A percentile compares a stretch with the other conserved stretches of the same genome.
phyloP scores from a whole-genome alignment of 1,140 invertebrate species.

The Cecropterus lyciades region DNA sequence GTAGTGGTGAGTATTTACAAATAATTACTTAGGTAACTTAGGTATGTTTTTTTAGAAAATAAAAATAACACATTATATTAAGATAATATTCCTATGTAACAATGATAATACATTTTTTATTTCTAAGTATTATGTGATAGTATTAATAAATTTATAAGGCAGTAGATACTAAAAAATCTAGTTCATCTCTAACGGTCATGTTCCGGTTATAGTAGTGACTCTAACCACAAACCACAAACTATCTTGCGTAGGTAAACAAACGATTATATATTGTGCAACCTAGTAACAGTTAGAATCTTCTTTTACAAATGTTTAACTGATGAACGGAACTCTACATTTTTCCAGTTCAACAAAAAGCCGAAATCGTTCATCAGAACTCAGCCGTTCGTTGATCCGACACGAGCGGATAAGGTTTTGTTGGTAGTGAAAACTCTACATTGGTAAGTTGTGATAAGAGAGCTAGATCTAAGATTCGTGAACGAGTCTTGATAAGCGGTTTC shows the following conservation, averaged over 20 bases:
- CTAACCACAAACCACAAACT: background rate
- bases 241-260: constrained; percentile 1
- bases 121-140: background rate
- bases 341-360: background rate
- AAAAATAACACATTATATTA: no score
- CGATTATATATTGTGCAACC: background rate
- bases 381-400: background rate
- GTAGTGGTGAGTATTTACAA: no score
- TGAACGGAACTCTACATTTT: background rate
- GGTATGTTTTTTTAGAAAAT: no score
- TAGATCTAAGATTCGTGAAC: constrained; percentile 66
- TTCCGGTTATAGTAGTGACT: background rate
- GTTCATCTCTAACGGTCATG: background rate
- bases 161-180: background rate
- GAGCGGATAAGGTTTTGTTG: constrained; percentile 18
- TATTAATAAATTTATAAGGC: background rate
- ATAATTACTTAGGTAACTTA: no score
- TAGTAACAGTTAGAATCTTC: background rate
- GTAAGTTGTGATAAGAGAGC: constrained; percentile 50
- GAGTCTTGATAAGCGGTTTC: constrained; percentile 67
- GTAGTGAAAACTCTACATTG: constrained; percentile 13
- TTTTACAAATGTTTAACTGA: background rate
- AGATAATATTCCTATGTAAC: no score
- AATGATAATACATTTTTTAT: background rate
- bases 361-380: background rate